Evolutionary conservation across 2,888 invertebrate species (phyloP).

Genomic region (Alcis repandata): DNA sequence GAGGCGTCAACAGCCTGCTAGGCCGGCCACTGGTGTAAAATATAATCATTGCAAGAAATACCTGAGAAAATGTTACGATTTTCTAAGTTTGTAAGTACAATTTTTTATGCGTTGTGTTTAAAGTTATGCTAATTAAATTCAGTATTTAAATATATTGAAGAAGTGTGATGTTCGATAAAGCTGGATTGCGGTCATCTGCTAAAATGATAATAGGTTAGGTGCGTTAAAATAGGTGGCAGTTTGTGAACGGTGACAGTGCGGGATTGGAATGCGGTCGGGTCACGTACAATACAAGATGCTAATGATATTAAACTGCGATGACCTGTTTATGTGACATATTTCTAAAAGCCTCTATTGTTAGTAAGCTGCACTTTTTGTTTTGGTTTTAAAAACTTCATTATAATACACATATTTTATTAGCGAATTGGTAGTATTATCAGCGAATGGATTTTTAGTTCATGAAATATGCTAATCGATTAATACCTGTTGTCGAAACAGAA

Average conservation of each 20-base stretch:
- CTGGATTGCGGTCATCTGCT: conserved; percentile 18
- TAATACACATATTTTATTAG: neutral
- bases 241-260: conserved; percentile 40
- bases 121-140: conserved; percentile 33
- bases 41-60: conserved; percentile 47
- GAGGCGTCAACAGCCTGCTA: conserved; percentile 65
- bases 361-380: conserved; percentile 8
- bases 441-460: neutral
- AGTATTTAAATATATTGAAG: conserved; percentile 14
- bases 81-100: conserved; percentile 65
- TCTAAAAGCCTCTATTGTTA: conserved; percentile 10
- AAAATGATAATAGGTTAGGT: conserved; percentile 31
- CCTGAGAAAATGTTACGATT: conserved; percentile 55
- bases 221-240: conserved; percentile 26
- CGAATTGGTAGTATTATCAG: too few species aligned
- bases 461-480: neutral
- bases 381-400: neutral
- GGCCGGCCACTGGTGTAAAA: conserved; percentile 43
- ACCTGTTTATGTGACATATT: conserved; percentile 20
- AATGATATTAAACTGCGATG: conserved; percentile 19
- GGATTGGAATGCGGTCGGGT: conserved; percentile 42
- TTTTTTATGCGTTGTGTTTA: conserved; percentile 35
- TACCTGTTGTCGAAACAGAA: neutral
- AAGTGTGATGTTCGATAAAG: conserved; percentile 14
- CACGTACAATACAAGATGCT: conserved; percentile 14